Base-by-base conservation (phyloP, 2,888 invertebrate species). In the Thymelicus lineola region DNA sequence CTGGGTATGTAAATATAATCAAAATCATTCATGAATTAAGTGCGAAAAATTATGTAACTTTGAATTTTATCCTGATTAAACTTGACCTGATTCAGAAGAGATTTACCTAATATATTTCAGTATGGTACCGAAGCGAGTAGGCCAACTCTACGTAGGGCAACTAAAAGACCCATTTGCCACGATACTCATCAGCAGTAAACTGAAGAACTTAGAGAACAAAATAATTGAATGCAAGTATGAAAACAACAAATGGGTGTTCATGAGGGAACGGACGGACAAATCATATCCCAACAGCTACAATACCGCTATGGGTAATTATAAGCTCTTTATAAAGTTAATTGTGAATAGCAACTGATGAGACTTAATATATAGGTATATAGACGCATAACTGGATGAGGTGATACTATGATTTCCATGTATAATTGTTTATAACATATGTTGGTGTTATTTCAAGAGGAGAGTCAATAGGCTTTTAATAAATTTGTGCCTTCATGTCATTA, bases 211-310 rank as follows among this genome's bases (percentile, higher is more conserved):
- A 63, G 95, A 99, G 90, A 97, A 97, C 80, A 99, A 99, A 92
- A 99, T 99, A 70, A 96, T 99, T 64, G 99, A 99, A 93, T 99
- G 99, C 89, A 97, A 96, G 79, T 96, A 92, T 80, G 97, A 98
- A 73, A 95, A 96, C 75, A 94, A 95, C 48, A 93, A 95, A 75
- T 99, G 99, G 99, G 95, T 96, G 65, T 98, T 97, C 85, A 97
- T 99, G 98, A 95, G 99, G 71, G 98, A 98, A 86, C 94, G 99
- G 75, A 98, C 97, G 0, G 99, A 99, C 89, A 99, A 99, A 91
- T 98, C 98, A 0, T 97, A 96, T 87, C 99, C 99, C 0, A 99
- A 99, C 89, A 97, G 97, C 75, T 96, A 87, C 76, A 95, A 94
- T 7, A 99, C 99, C 10, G 99, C 99, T 4, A 84, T 92, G 79